Conservation (phyloP, 2,797 vertebrate species). For the Pangasius djambal region DNA sequence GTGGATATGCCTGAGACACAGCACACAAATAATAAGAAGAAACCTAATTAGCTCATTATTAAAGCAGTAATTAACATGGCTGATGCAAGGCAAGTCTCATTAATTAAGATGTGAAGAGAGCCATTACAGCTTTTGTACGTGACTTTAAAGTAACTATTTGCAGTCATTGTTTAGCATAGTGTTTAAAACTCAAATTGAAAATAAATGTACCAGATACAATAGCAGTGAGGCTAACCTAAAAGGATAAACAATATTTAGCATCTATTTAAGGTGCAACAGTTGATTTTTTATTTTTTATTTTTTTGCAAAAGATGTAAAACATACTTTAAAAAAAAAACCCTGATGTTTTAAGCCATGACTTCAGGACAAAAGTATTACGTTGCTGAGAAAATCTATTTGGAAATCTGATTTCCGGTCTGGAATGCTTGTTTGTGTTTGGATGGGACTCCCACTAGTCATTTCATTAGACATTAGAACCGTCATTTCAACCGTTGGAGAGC, state of each 20-base stretch:
- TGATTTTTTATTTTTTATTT: not conserved
- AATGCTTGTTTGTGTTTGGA: not conserved
- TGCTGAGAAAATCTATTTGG: not conserved
- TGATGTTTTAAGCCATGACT: not conserved
- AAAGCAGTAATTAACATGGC: not conserved
- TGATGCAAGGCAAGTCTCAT: not conserved
- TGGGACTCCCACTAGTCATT: not conserved
- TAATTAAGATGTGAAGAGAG: not conserved
- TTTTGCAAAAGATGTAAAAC: not conserved
- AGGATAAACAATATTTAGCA: not conserved
- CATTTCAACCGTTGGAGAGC: no score
- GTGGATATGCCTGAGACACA: not conserved
- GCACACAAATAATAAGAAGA: not conserved
- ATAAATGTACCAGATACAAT: not conserved
- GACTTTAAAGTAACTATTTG: not conserved
- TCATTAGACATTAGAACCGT: no score
- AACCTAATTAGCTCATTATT: not conserved
- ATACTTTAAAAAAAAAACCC: no score
- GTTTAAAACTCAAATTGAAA: not conserved
- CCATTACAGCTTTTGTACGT: not conserved
- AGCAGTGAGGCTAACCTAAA: not conserved
- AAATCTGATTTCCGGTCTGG: not conserved
- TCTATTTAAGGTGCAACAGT: not conserved
- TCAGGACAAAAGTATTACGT: not conserved
- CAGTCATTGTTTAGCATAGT: not conserved